These are phyloP conservation scores for Melieria omissa DNA, from an alignment of 2,888 invertebrate genomes.

Conservation along the genomic window DNA sequence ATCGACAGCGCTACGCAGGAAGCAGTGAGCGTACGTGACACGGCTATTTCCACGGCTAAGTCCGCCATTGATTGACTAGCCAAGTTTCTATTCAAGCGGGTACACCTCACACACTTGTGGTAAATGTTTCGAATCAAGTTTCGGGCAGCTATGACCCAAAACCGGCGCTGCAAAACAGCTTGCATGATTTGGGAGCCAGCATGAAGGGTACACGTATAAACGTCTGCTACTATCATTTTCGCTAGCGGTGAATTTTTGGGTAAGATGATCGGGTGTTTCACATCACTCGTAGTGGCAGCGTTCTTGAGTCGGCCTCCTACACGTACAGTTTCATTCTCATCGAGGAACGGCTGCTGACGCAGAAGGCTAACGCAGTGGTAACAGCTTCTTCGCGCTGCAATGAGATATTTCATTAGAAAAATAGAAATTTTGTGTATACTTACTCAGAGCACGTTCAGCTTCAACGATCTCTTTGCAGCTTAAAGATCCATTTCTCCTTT, in stretches of 20 bases:
- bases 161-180: constrained; percentile 5
- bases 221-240: background rate
- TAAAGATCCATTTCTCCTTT: background rate
- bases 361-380: background rate
- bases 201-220: background rate
- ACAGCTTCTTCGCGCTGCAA: background rate
- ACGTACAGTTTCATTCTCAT: background rate
- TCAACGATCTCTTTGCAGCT: constrained; percentile 1
- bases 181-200: constrained; percentile 13
- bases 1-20: constrained; percentile 16
- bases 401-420: constrained; percentile 8
- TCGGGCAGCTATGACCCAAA: constrained; percentile 17
- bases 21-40: background rate
- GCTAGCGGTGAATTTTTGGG: constrained; percentile 3
- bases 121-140: constrained; percentile 2
- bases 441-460: constrained; percentile 2
- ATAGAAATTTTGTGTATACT: background rate
- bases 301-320: background rate
- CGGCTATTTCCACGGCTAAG: constrained; percentile 14
- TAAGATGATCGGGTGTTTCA: background rate
- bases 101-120: constrained; percentile 12
- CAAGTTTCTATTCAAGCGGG: constrained; percentile 3
- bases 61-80: constrained; percentile 25
- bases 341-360: background rate
- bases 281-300: background rate